phyloP scores from a whole-genome alignment of 2,113 vertebrate genomes.

The Austrofundulus limnaeus region DNA sequence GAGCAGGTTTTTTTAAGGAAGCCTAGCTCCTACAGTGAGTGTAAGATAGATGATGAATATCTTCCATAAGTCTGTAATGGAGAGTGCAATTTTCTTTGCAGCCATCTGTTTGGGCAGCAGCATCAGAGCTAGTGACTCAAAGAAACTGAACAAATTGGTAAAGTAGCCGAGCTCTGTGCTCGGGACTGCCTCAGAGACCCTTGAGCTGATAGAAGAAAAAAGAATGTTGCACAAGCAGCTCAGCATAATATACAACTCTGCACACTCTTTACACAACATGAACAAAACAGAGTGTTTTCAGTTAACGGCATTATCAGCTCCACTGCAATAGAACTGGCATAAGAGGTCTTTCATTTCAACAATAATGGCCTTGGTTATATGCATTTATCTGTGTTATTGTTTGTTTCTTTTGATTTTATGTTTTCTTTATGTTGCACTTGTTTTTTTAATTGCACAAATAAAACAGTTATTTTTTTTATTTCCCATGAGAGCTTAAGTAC shows the following conservation, averaged over 20 bases:
- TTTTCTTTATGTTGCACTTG: no score
- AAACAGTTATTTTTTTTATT: no score
- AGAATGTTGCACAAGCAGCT: not conserved
- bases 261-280: not conserved
- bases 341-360: not conserved
- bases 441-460: no score
- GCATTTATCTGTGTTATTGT: not conserved
- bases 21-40: not conserved
- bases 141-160: not conserved
- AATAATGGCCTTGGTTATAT: not conserved
- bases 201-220: not conserved
- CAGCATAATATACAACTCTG: not conserved
- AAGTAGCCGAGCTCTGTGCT: not conserved
- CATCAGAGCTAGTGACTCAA: not conserved
- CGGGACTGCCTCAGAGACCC: not conserved
- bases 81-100: constrained; percentile 6
- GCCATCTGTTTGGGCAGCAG: not conserved
- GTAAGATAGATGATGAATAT: not conserved
- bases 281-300: not conserved
- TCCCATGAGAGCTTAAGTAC: no score
- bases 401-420: no score
- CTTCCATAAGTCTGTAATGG: not conserved
- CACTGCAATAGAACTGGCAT: not conserved
- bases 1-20: not conserved
- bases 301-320: not conserved